phyloP scores from a whole-genome alignment of 2,113 vertebrate species.

The Chionodraco myersi region DNA sequence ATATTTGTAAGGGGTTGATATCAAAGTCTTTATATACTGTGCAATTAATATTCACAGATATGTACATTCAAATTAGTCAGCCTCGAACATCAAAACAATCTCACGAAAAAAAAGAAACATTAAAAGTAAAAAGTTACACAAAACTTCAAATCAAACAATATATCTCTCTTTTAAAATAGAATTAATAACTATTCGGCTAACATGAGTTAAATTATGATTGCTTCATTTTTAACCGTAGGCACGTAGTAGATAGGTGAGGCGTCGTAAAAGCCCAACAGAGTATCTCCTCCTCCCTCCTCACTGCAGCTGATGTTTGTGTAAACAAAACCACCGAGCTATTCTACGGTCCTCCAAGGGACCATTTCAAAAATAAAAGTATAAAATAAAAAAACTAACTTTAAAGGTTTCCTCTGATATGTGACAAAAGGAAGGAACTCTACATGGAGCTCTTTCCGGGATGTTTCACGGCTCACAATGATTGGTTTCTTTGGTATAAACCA shows the following conservation, averaged over 20 bases:
- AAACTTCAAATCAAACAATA: constrained; percentile 80
- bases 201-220: constrained; percentile 85
- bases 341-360: constrained; percentile 35
- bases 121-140: constrained; percentile 83
- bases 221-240: constrained; percentile 85
- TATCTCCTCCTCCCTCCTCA: constrained; percentile 42
- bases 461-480: constrained; percentile 66
- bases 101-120: constrained; percentile 61
- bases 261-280: constrained; percentile 57
- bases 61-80: constrained; percentile 84
- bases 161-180: constrained; percentile 83
- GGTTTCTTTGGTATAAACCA: constrained; percentile 84
- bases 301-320: constrained; percentile 71
- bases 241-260: constrained; percentile 84
- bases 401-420: constrained; percentile 50
- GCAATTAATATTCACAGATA: constrained; percentile 86
- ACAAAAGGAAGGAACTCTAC: constrained; percentile 30
- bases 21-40: constrained; percentile 79
- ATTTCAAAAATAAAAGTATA: constrained; percentile 30
- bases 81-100: constrained; percentile 67
- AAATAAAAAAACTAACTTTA: constrained; percentile 16
- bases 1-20: constrained; percentile 73
- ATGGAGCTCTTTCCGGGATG: constrained; percentile 39
- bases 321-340: constrained; percentile 76
- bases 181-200: constrained; percentile 76